Conservation (phyloP, 2,888 invertebrate genomes). For the Lissocephala sabroskyi region DNA sequence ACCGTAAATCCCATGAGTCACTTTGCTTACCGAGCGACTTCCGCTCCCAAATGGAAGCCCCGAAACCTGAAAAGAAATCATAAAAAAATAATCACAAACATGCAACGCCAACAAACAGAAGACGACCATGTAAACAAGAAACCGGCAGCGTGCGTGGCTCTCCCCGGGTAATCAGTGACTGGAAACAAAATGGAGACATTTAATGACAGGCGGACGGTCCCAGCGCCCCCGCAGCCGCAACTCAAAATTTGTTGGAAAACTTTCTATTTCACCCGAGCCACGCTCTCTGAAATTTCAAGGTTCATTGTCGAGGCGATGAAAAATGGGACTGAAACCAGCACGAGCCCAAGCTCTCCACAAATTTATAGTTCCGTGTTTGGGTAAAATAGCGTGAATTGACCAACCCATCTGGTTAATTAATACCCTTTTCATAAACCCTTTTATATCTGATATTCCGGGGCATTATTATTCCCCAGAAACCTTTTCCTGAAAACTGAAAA, state of each 20-base stretch:
- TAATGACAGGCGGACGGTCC: slow-evolving; percentile 38
- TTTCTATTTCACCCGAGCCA: slow-evolving; percentile 51
- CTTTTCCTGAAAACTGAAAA: too few relatives aligned
- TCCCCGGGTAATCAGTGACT: slow-evolving; percentile 33
- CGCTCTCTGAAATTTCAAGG: slow-evolving; percentile 43
- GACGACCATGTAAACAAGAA: slow-evolving; percentile 4
- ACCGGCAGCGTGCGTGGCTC: slow-evolving; percentile 33
- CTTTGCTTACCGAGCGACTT: slow-evolving; percentile 33
- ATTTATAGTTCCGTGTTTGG: not conserved
- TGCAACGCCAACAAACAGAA: slow-evolving; percentile 10
- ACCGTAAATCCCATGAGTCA: slow-evolving; percentile 4
- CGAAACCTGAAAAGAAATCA: slow-evolving; percentile 4
- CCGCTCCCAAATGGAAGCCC: slow-evolving; percentile 24
- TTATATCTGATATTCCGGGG: too few relatives aligned
- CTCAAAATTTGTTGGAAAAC: slow-evolving; percentile 28
- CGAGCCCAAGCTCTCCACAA: not conserved
- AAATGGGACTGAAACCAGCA: not conserved
- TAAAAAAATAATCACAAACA: slow-evolving; percentile 4
- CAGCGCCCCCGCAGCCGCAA: slow-evolving; percentile 9
- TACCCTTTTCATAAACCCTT: too few relatives aligned
- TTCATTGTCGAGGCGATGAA: slow-evolving; percentile 17
- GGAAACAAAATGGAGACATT: slow-evolving; percentile 56
- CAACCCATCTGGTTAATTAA: too few relatives aligned
- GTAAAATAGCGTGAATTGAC: too few relatives aligned
- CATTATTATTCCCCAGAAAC: too few relatives aligned